Conservation (phyloP, 2,797 vertebrate species). For the Smutsia gigantea region DNA sequence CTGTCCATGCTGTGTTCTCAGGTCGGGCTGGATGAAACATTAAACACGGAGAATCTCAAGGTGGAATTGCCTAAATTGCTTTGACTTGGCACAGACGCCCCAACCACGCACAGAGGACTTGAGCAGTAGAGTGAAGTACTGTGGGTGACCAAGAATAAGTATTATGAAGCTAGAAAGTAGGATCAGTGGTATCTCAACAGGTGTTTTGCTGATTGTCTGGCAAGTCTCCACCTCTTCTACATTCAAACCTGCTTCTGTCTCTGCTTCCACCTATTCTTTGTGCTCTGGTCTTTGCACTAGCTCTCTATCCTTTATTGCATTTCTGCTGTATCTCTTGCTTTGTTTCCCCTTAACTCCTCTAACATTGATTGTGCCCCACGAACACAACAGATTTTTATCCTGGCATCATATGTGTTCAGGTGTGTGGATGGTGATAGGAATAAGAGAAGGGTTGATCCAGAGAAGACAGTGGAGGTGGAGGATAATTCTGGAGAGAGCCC, state of each 20-base stretch:
- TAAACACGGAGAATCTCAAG: not conserved
- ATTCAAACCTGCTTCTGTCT: rapidly evolving
- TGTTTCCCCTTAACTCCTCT: not conserved
- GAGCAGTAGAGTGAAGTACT: not conserved
- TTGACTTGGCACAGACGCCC: not conserved
- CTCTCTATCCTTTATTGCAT: not conserved
- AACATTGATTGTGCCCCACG: not conserved
- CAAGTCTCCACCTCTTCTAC: not conserved
- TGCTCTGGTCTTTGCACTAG: not conserved
- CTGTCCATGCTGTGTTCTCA: not conserved
- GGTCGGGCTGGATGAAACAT: not conserved
- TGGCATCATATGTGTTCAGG: not conserved
- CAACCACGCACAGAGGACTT: not conserved
- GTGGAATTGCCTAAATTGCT: not conserved
- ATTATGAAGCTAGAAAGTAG: not conserved
- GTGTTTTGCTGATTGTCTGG: rapidly evolving
- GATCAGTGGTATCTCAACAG: not conserved
- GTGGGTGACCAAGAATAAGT: not conserved
- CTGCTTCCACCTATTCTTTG: not conserved
- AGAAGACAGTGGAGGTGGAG: not conserved
- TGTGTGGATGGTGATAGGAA: not conserved
- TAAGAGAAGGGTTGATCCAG: not conserved
- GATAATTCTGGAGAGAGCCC: not conserved
- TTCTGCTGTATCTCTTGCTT: not conserved
- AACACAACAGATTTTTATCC: not conserved